phyloP scores from a whole-genome alignment of 2,888 invertebrate genomes.

The Deroplatys truncata region DNA sequence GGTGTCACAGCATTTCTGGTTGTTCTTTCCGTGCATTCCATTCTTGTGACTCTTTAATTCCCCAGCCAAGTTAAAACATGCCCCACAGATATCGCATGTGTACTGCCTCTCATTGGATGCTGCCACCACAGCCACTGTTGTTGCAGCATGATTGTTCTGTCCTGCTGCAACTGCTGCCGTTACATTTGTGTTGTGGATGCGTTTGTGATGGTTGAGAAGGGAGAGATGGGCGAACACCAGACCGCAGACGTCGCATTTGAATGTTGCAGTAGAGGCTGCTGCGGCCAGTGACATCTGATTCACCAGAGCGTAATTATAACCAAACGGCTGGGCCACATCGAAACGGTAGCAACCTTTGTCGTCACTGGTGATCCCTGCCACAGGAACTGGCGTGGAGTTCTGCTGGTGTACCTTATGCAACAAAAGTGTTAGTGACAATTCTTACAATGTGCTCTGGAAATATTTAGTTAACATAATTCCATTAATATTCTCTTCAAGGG shows the following conservation, averaged over 20 bases:
- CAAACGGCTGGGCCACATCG: constrained; percentile 45
- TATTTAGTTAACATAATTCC: too few relatives aligned
- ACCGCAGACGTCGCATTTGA: constrained; percentile 85
- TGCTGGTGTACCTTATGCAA: constrained; percentile 43
- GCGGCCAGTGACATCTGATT: constrained; percentile 79
- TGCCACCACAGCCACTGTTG: constrained; percentile 33
- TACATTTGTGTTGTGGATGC: constrained; percentile 53
- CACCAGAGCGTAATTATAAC: constrained; percentile 76
- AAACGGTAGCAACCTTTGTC: constrained; percentile 50
- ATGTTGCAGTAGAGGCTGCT: constrained; percentile 67
- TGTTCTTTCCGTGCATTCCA: constrained; percentile 43
- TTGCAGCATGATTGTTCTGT: constrained; percentile 24
- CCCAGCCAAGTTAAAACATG: constrained; percentile 46
- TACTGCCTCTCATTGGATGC: constrained; percentile 39
- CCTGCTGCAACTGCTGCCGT: constrained; percentile 4
- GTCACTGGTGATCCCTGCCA: constrained; percentile 45
- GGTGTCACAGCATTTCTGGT: constrained; percentile 34
- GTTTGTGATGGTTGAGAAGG: constrained; percentile 79
- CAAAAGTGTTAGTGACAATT: background rate
- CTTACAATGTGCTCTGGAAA: background rate
- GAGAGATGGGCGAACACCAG: constrained; percentile 80
- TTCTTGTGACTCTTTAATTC: constrained; percentile 50
- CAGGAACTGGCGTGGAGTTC: constrained; percentile 40
- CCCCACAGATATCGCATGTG: constrained; percentile 49
- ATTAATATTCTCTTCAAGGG: too few relatives aligned